Base-by-base conservation (phyloP, 2,797 vertebrate species). In the Philypnodon macrostomus region DNA sequence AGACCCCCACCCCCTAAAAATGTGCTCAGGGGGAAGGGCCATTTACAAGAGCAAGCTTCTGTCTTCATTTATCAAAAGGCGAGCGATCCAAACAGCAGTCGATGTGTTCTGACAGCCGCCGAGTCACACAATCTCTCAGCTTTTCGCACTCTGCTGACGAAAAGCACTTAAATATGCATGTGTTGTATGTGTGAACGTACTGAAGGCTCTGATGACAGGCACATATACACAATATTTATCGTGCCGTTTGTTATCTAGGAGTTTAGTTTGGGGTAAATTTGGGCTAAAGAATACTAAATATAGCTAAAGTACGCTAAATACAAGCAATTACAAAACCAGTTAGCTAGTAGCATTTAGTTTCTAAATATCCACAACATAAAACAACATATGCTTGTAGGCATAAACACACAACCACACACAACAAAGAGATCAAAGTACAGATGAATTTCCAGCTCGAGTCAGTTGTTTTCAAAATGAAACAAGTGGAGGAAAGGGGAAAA, bases 11-110 rank as follows among this genome's bases (percentile, higher is more conserved):
- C 42, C 44, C 4, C 41, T 44, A 44, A 55, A 58, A 60, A 49
- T 30, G 44, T n/a, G 60, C 59, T 60, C 24, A 7, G 5, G 49
- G 51, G 55, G 31, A 29, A 12, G 2, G 16, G 31, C 14, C 24
- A 17, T 58, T 52, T 47, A 51, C 57, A 48, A 58, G 60, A 68
- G 52, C 53, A 26, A 62, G 51, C 63, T 60, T 48, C 61, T 62
- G 71, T 75, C 71, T 59, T 39, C 42, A 49, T 75, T 70, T 56
- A 75, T 70, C 71, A 27, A 7, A 46, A 33, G 48, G 17, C 34
- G 37, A 18, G 29, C 1, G 39, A 30, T 15, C 42, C 47, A 46
- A 30, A 49, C 53, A 51, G 62, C 0, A 48, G 45, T 46, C 58
- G 18, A 60, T 69, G 52, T 36, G 45, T 37, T 42, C 46, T 44